Evolutionary conservation across 2,888 invertebrate species (phyloP).

Genomic region (Stictocephala bisonia): DNA sequence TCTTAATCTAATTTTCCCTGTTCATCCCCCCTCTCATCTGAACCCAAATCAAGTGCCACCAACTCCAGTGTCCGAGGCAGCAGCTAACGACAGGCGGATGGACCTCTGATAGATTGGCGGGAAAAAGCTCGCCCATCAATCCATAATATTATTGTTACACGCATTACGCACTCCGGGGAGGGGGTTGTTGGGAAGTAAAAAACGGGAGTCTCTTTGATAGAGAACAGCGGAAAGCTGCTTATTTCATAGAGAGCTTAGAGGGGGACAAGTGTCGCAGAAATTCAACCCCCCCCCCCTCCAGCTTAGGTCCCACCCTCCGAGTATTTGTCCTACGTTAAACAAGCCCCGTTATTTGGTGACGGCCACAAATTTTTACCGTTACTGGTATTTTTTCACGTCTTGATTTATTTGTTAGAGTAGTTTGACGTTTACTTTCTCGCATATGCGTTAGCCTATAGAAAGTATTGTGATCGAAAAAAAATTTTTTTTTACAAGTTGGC

Average conservation of each 20-base stretch:
- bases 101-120: conserved; percentile 33
- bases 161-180: conserved; percentile 27
- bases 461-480: no score
- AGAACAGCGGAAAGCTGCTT: conserved; percentile 45
- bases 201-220: conserved; percentile 16
- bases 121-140: conserved; percentile 37
- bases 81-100: conserved; percentile 32
- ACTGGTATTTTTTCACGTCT: no score
- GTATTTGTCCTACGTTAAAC: conserved; percentile 37
- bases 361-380: no score
- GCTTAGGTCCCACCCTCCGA: neutral
- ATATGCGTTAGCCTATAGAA: no score
- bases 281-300: conserved; percentile 29
- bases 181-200: neutral
- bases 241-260: conserved; percentile 45
- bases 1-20: neutral
- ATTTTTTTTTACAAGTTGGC: no score
- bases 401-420: no score
- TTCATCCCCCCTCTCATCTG: no score
- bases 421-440: no score
- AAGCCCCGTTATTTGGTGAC: no score
- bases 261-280: conserved; percentile 14
- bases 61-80: no score
- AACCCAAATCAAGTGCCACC: no score
- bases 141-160: conserved; percentile 49